Base-by-base conservation (phyloP, 2,113 vertebrate species). In the Xyrauchen texanus region DNA sequence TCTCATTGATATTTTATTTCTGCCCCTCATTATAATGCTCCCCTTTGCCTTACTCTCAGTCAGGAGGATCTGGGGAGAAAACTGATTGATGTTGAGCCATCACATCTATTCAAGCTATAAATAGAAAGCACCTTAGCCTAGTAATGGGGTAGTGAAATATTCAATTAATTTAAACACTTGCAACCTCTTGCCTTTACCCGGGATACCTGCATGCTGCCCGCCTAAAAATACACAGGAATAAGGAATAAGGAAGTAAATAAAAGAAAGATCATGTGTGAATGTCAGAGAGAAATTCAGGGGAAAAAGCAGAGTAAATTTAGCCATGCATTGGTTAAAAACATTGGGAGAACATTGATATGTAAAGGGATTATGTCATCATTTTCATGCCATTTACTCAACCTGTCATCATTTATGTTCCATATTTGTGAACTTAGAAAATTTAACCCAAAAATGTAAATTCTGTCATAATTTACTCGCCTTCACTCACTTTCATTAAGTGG, bases 1-100 rank as follows among this genome's bases (percentile, higher is more conserved):
- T 63, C 21, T 64, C 57, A 80, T 67, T 80, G 62, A 74, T 79
- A 79, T 79, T 79, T 79, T 79, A 55, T 79, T 71, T 70, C 61
- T 13, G 60, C 62, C n/a, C 45, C 77, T 79, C 8, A 58, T 80
- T 73, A 60, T 58, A 61, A 71, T 65, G 58, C 58, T 62, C 53
- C 55, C 53, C 66, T 9, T 11, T 49, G 13, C 62, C 21, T 65
- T 12, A 8, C 60, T n/a, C 66, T 65, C 21, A 62, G 52, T 78
- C 80, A 77, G 75, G 75, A 82, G 64, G 61, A 82, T 71, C 60
- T 77, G 51, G 34, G 21, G 60, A 13, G 34, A 76, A 70, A 76
- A 47, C 11, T 62, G 21, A 42, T 66, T 77, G 60, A 77, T 72
- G 67, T 62, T 57, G 52, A 82, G 80, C 67, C 80, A 82, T 47